Conservation (phyloP, 2,888 invertebrate species). For the Eilema caniola region DNA sequence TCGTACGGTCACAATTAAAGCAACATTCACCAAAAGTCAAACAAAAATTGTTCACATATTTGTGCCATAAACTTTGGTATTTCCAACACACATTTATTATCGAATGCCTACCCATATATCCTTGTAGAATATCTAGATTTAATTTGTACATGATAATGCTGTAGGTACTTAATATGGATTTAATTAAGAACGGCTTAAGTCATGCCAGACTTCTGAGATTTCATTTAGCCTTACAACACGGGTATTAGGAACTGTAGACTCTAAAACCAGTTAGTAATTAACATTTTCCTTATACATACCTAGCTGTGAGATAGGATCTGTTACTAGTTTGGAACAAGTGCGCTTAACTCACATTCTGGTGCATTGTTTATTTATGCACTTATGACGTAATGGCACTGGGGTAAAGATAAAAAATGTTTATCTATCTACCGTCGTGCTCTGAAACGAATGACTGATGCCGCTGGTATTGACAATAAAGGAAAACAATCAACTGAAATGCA, state of each 20-base stretch:
- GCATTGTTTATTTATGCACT: conserved; percentile 29
- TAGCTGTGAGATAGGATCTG: conserved; percentile 20
- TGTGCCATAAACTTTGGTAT: conserved; percentile 17
- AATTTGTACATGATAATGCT: conserved; percentile 38
- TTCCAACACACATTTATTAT: background rate
- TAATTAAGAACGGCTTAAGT: conserved; percentile 35
- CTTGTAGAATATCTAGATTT: conserved; percentile 21
- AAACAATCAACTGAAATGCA: conserved; percentile 13
- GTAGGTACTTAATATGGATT: conserved; percentile 25
- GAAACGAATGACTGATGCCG: conserved; percentile 16
- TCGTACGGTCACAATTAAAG: conserved; percentile 32
- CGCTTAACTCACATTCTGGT: conserved; percentile 22
- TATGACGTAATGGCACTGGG: conserved; percentile 17
- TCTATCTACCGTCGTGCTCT: conserved; percentile 13
- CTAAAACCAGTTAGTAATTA: conserved; percentile 27
- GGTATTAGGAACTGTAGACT: background rate
- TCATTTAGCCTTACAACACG: conserved; percentile 27
- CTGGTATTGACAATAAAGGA: conserved; percentile 10
- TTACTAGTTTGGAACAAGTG: conserved; percentile 20
- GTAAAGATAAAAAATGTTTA: conserved; percentile 19
- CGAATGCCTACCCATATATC: background rate
- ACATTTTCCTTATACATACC: conserved; percentile 33
- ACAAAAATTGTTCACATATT: conserved; percentile 23
- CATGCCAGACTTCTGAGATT: conserved; percentile 18
- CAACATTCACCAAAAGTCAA: conserved; percentile 40